phyloP scores from a whole-genome alignment of 2,888 invertebrate genomes.

The Noctua pronuba region DNA sequence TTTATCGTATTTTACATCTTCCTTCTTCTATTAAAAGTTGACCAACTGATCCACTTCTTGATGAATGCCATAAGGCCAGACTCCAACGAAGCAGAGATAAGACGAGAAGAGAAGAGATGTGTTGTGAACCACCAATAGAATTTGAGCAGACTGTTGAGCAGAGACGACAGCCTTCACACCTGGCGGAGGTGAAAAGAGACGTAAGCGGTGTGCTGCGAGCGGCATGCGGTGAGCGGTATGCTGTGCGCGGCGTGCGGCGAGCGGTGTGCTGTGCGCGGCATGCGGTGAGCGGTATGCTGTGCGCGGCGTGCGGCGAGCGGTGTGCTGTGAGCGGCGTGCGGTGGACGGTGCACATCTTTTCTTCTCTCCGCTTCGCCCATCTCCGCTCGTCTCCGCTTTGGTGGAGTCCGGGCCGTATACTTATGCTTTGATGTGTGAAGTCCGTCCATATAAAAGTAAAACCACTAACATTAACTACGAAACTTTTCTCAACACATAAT shows the following conservation, averaged over 20 bases:
- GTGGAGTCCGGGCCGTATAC: not conserved
- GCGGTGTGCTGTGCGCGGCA: too few relatives aligned
- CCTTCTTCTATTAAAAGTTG: not conserved
- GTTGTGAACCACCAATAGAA: not conserved
- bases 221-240: not conserved
- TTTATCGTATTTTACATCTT: not conserved
- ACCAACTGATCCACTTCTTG: not conserved
- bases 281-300: too few relatives aligned
- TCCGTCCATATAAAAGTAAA: not conserved
- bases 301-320: not conserved
- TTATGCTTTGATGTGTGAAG: not conserved
- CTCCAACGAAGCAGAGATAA: not conserved
- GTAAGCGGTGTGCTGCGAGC: not conserved
- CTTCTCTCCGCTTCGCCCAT: not conserved
- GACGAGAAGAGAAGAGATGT: not conserved
- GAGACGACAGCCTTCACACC: too few relatives aligned
- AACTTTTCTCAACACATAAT: slow-evolving; percentile 11
- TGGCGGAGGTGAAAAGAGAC: not conserved
- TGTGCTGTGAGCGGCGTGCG: not conserved
- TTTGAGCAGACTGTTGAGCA: too few relatives aligned
- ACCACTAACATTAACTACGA: not conserved
- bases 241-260: too few relatives aligned
- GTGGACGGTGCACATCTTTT: too few relatives aligned
- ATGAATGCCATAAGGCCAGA: not conserved
- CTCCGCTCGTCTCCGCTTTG: not conserved